Percentiles rank a stretch among this genome's conserved stretches.
Conservation (phyloP, 1,140 invertebrate species). For the Micrasema longulum region DNA sequence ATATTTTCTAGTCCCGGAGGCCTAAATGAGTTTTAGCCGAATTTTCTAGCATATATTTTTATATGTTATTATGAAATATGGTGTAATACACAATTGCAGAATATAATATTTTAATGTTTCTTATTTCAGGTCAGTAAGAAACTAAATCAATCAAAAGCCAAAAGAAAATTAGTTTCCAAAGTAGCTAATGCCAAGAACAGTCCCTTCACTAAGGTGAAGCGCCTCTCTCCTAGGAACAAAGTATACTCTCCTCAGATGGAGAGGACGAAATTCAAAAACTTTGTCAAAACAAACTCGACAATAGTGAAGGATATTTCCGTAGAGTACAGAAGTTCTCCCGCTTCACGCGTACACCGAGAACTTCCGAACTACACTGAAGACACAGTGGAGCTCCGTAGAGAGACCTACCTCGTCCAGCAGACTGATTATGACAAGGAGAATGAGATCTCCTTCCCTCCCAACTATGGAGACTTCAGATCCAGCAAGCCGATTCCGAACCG, state of each 20-base stretch:
- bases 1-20: no score
- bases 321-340: constrained; percentile 17
- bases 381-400: constrained; percentile 3
- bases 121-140: constrained; percentile 38
- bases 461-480: neutral
- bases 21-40: no score
- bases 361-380: constrained; percentile 9
- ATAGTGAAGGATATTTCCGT: constrained; percentile 27
- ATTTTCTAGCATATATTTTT: no score
- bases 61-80: no score
- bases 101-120: neutral
- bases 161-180: constrained; percentile 21
- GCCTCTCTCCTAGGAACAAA: constrained; percentile 24
- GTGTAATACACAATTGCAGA: no score
- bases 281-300: constrained; percentile 6
- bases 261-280: neutral
- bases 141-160: neutral
- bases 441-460: neutral
- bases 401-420: constrained; percentile 35
- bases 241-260: constrained; percentile 8
- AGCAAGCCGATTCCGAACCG: neutral
- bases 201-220: constrained; percentile 28
- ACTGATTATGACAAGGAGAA: constrained; percentile 33
- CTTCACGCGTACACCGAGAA: neutral
- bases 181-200: constrained; percentile 26